phyloP scores from a whole-genome alignment of 2,113 vertebrate genomes.

The Myanophis thanlyinensis region DNA sequence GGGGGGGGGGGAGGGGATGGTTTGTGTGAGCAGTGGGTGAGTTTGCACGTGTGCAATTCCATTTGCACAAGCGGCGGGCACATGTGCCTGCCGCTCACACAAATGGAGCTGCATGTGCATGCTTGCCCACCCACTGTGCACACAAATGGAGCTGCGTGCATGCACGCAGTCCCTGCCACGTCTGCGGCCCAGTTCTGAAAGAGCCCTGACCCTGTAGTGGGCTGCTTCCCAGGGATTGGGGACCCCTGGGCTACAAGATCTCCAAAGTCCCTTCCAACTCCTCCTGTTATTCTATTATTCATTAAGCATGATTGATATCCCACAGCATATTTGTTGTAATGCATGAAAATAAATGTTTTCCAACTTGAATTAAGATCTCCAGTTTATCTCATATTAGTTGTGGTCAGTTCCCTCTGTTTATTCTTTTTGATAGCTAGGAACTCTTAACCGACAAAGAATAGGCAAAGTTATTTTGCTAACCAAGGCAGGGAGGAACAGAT shows the following conservation, averaged over 20 bases:
- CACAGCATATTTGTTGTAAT: background rate
- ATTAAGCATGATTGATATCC: background rate
- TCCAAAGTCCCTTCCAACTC: background rate
- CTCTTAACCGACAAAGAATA: background rate
- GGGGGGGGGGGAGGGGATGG: background rate
- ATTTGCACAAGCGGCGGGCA: background rate
- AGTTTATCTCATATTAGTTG: background rate
- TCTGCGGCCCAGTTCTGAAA: background rate
- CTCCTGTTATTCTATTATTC: background rate
- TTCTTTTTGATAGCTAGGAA: background rate
- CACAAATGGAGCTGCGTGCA: background rate
- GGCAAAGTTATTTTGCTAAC: background rate
- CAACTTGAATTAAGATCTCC: background rate
- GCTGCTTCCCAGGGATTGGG: background rate
- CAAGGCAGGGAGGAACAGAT: background rate
- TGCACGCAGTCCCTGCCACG: background rate
- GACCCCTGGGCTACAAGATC: background rate
- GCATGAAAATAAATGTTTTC: background rate
- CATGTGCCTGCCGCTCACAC: rapidly evolving
- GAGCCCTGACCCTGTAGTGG: background rate
- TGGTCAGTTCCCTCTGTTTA: background rate
- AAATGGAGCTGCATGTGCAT: background rate
- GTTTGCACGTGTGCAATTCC: background rate
- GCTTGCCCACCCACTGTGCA: too few species aligned
- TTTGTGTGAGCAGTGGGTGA: background rate